These are phyloP conservation scores for Platysternon megacephalum DNA, from an alignment of 2,113 vertebrate genomes.

Conservation along the genomic window DNA sequence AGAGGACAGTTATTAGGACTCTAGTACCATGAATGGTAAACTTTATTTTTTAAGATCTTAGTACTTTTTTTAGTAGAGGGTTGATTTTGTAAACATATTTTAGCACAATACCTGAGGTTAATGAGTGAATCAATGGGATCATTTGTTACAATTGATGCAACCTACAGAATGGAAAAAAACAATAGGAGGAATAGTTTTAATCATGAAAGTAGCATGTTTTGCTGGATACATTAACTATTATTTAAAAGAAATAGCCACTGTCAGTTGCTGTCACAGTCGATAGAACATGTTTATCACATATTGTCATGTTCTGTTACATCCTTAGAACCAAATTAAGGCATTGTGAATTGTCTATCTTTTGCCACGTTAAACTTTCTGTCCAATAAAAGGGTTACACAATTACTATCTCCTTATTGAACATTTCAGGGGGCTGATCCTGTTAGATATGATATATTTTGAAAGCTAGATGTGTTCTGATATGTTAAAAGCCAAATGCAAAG, in stretches of 20 bases:
- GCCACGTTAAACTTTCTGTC: not conserved
- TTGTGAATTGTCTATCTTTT: not conserved
- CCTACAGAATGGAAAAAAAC: not conserved
- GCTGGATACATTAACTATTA: not conserved
- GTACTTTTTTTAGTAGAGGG: not conserved
- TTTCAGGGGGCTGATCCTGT: not conserved
- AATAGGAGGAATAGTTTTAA: not conserved
- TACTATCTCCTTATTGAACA: not conserved
- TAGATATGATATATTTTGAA: not conserved
- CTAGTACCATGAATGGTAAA: not conserved
- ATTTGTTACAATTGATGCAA: not conserved
- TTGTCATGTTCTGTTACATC: not conserved
- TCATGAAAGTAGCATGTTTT: not conserved
- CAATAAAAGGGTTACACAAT: not conserved
- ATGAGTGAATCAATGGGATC: not conserved
- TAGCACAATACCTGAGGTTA: rapidly evolving
- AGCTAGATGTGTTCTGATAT: not conserved
- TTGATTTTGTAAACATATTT: not conserved
- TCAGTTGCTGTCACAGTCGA: not conserved
- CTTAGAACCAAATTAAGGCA: not conserved
- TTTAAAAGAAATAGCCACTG: not conserved
- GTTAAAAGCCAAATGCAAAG: conserved; percentile 7
- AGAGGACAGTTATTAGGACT: not conserved
- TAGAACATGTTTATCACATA: not conserved
- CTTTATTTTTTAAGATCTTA: not conserved